A percentile compares a stretch with the other conserved stretches of the same genome.
Evolutionary conservation across 2,888 invertebrate genomes (phyloP).

Genomic region (Drosophila paranaensis): DNA sequence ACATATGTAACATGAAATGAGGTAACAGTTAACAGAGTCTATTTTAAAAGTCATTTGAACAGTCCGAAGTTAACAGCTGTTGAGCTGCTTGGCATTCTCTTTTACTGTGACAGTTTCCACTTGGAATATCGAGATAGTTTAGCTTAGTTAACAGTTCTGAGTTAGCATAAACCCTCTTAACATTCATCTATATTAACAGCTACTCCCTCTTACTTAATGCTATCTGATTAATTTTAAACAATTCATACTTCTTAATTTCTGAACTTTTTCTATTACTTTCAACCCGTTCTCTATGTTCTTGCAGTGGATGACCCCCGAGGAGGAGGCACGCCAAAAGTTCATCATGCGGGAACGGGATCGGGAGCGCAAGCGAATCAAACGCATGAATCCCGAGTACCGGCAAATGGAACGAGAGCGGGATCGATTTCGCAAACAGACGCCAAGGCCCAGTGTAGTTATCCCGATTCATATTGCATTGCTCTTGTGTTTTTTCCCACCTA

Average conservation of each 20-base stretch:
- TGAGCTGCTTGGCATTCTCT: not conserved
- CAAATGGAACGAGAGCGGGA: slow-evolving; percentile 79
- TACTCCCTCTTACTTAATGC: not conserved
- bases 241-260: not conserved
- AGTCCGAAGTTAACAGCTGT: too few species aligned
- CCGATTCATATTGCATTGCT: slow-evolving; percentile 36
- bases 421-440: slow-evolving; percentile 80
- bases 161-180: not conserved
- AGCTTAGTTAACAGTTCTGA: not conserved
- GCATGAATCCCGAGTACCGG: slow-evolving; percentile 80
- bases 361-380: slow-evolving; percentile 77
- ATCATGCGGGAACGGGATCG: slow-evolving; percentile 79
- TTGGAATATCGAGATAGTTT: not conserved
- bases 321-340: slow-evolving; percentile 80
- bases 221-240: not conserved
- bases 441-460: slow-evolving; percentile 79
- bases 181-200: not conserved
- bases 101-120: not conserved
- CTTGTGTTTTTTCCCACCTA: slow-evolving; percentile 17
- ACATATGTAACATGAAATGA: not conserved
- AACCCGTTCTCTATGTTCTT: slow-evolving; percentile 60
- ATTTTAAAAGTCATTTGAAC: not conserved
- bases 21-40: not conserved
- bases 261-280: slow-evolving; percentile 39
- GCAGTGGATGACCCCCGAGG: slow-evolving; percentile 79